Conservation (phyloP, 2,113 vertebrate species). For the Hyaena hyaena region DNA sequence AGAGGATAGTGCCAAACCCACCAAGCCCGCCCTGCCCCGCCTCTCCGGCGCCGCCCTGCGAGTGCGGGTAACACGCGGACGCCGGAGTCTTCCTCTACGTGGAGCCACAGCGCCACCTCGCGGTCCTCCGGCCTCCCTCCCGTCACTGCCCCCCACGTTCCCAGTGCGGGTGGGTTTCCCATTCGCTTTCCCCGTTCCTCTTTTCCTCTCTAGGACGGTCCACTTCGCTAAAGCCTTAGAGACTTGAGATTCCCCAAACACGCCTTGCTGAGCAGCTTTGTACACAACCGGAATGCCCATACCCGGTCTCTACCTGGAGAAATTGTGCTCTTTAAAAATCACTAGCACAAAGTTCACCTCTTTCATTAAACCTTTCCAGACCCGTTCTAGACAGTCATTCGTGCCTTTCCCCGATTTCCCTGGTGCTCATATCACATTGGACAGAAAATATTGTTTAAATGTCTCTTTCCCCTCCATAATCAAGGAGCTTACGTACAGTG, state of each 20-base stretch:
- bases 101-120: conserved; percentile 78
- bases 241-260: background rate
- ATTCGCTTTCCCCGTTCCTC: background rate
- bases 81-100: background rate
- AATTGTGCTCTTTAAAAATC: background rate
- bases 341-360: background rate
- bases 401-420: background rate
- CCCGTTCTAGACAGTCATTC: background rate
- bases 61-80: rapidly evolving
- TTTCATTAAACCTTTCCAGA: background rate
- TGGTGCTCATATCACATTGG: background rate
- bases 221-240: background rate
- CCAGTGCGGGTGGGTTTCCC: background rate
- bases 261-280: background rate
- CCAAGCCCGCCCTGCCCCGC: background rate
- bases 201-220: background rate
- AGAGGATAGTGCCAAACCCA: background rate
- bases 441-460: background rate
- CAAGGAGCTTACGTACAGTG: background rate
- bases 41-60: background rate
- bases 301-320: background rate
- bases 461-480: background rate
- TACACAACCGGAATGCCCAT: background rate
- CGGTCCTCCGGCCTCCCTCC: background rate
- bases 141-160: background rate